Evolutionary conservation across 1,140 invertebrate species (phyloP).

Genomic region (Macrotrachela quadricornifera): DNA sequence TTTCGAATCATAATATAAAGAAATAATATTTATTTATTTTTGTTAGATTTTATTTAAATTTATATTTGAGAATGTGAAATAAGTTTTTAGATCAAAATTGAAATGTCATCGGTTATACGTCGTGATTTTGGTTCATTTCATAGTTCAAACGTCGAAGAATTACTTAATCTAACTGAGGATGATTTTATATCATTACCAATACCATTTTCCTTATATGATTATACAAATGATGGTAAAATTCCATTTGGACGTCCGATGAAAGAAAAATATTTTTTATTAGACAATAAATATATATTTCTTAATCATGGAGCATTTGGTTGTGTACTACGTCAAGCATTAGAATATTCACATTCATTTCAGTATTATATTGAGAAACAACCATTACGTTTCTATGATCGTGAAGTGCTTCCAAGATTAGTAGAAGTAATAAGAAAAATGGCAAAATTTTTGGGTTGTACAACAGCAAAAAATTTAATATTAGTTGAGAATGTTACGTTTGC

Average conservation of each 20-base stretch:
- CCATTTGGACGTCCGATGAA: too few relatives aligned
- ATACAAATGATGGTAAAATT: too few relatives aligned
- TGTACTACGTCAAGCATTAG: constrained; percentile 18
- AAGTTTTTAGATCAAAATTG: too few relatives aligned
- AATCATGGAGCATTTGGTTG: constrained; percentile 30
- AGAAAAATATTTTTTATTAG: constrained; percentile 15
- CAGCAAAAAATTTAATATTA: constrained; percentile 18
- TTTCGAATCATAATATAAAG: too few relatives aligned
- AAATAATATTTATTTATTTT: too few relatives aligned
- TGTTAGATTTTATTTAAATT: too few relatives aligned
- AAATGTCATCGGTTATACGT: too few relatives aligned
- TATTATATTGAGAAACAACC: constrained; percentile 21
- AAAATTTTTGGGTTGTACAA: constrained; percentile 24
- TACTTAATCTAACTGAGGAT: constrained; percentile 14
- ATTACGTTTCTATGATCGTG: constrained; percentile 22
- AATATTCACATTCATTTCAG: constrained; percentile 21
- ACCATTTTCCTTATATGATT: too few relatives aligned
- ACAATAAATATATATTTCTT: constrained; percentile 17
- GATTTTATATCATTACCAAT: too few relatives aligned
- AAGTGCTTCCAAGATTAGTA: constrained; percentile 20
- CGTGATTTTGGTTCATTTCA: constrained; percentile 25
- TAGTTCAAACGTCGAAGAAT: constrained; percentile 23
- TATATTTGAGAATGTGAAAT: too few relatives aligned
- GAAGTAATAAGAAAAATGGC: constrained; percentile 19
- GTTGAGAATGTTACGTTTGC: constrained; percentile 24